Evolutionary conservation across 2,888 invertebrate genomes (phyloP).

Genomic region (Ophioninae sp.): DNA sequence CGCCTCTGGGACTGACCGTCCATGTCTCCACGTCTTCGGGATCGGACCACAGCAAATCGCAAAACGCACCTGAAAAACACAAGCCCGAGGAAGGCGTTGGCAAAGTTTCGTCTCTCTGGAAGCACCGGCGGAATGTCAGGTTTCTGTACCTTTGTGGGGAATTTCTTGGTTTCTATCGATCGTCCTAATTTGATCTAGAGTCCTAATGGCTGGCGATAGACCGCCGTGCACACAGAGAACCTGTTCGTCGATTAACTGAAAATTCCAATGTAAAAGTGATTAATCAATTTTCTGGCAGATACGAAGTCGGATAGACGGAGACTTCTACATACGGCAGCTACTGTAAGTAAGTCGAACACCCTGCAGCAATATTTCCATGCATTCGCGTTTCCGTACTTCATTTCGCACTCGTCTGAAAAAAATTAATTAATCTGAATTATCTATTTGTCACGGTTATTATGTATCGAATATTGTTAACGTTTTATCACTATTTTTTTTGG

Average conservation of each 20-base stretch:
- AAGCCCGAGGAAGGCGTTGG: neutral
- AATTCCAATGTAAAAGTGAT: conserved; percentile 59
- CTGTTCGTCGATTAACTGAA: conserved; percentile 97
- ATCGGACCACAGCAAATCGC: conserved; percentile 99
- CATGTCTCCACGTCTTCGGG: conserved; percentile 98
- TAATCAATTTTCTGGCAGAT: neutral
- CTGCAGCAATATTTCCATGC: conserved; percentile 99
- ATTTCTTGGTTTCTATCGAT: conserved; percentile 98
- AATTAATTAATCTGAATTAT: conserved; percentile 2
- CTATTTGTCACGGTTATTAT: too few relatives aligned
- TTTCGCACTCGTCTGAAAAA: conserved; percentile 94
- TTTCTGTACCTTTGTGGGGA: conserved; percentile 91
- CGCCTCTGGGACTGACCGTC: conserved; percentile 97
- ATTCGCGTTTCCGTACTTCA: conserved; percentile 99
- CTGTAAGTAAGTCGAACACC: conserved; percentile 98
- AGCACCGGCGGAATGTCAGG: too few relatives aligned
- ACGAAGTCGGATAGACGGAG: neutral
- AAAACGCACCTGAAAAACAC: conserved; percentile 88
- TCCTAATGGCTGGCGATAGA: conserved; percentile 97
- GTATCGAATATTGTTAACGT: neutral
- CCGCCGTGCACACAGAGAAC: conserved; percentile 99
- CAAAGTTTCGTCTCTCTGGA: neutral
- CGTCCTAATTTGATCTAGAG: conserved; percentile 97
- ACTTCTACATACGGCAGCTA: conserved; percentile 92
- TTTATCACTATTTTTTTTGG: neutral